These are phyloP conservation scores for Hyaena hyaena DNA, from an alignment of 2,113 vertebrate species.

Conservation along the genomic window DNA sequence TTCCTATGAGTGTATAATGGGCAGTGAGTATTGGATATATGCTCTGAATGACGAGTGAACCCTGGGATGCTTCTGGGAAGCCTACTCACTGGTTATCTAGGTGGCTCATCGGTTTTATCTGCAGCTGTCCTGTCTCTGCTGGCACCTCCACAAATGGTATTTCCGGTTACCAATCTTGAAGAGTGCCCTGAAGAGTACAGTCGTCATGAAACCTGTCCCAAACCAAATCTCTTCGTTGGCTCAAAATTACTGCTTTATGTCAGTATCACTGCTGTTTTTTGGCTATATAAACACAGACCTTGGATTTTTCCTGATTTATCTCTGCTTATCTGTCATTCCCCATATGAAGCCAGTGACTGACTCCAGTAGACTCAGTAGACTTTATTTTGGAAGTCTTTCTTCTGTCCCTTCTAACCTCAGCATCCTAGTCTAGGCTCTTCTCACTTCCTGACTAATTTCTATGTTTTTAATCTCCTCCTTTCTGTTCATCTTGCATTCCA, in stretches of 20 bases:
- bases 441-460: background rate
- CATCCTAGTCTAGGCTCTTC: background rate
- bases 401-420: background rate
- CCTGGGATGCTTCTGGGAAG: background rate
- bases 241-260: slow-evolving; percentile 24
- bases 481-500: background rate
- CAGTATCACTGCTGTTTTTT: background rate
- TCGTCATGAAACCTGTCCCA: background rate
- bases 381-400: slow-evolving; percentile 39
- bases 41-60: background rate
- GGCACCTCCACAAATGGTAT: background rate
- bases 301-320: background rate
- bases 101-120: background rate
- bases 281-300: background rate
- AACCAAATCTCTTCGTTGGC: background rate
- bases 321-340: slow-evolving; percentile 25
- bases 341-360: background rate
- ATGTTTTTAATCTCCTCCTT: background rate
- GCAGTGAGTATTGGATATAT: background rate
- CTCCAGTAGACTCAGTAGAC: background rate
- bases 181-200: background rate
- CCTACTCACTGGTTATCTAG: background rate
- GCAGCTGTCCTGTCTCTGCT: background rate
- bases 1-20: background rate
- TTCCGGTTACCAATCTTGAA: background rate